Percentiles rank a stretch among this genome's conserved stretches.
These are phyloP conservation scores for Bombus pyrosoma DNA, from an alignment of 1,140 invertebrate species.

Conservation along the genomic window DNA sequence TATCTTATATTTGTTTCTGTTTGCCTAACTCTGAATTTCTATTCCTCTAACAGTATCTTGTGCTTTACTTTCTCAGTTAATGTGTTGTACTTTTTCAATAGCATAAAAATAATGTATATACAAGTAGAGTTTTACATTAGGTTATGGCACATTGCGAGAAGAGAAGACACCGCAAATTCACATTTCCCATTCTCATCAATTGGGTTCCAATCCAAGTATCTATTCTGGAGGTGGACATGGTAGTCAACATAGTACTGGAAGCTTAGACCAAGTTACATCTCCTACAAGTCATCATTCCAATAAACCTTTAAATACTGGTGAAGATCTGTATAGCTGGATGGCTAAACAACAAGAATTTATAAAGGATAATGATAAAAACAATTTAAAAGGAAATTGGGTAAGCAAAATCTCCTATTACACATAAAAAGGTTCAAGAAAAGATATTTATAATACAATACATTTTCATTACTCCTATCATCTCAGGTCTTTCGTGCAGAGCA, in stretches of 20 bases:
- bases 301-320: slow-evolving; percentile 83
- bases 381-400: slow-evolving; percentile 81
- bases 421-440: neutral
- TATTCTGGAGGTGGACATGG: slow-evolving; percentile 83
- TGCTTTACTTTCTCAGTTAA: neutral
- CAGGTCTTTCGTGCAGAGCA: slow-evolving; percentile 81
- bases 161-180: slow-evolving; percentile 83
- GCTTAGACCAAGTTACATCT: slow-evolving; percentile 79
- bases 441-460: neutral
- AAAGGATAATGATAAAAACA: slow-evolving; percentile 81
- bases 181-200: slow-evolving; percentile 78
- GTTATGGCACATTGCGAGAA: slow-evolving; percentile 89
- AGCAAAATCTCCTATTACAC: slow-evolving; percentile 22
- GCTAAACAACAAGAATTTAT: slow-evolving; percentile 92
- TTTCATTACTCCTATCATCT: slow-evolving; percentile 40
- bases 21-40: slow-evolving; percentile 8
- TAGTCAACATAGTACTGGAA: slow-evolving; percentile 81
- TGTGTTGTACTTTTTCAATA: neutral
- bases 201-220: slow-evolving; percentile 85
- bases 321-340: slow-evolving; percentile 98
- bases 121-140: slow-evolving; percentile 76
- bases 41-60: neutral
- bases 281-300: slow-evolving; percentile 76
- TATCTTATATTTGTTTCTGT: slow-evolving; percentile 16
- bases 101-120: slow-evolving; percentile 10